Evolutionary conservation across 2,113 vertebrate species (phyloP).

Genomic region (Myotis lucifugus): DNA sequence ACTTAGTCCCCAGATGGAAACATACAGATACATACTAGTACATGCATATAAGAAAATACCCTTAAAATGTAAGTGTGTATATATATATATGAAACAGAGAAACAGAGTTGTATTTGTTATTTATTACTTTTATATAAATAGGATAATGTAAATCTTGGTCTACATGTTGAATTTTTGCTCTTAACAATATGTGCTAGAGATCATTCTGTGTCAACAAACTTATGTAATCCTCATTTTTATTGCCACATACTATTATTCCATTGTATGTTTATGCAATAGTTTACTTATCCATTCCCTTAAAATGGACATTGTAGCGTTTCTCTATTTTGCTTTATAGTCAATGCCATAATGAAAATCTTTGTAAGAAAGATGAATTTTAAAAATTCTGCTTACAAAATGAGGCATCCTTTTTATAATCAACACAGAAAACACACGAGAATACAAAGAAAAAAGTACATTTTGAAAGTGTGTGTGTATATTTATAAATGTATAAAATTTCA

Average conservation of each 20-base stretch:
- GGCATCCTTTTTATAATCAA: not conserved
- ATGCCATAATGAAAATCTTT: not conserved
- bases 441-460: not conserved
- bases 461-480: not conserved
- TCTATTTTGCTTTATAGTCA: slow-evolving; percentile 25
- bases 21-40: not conserved
- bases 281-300: not conserved
- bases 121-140: not conserved
- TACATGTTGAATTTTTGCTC: not conserved
- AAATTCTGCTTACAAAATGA: not conserved
- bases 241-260: not conserved
- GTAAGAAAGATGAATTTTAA: not conserved
- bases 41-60: not conserved
- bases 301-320: not conserved
- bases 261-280: not conserved
- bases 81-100: not conserved
- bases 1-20: not conserved
- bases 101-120: not conserved
- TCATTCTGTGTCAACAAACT: not conserved
- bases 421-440: not conserved
- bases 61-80: not conserved
- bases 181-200: not conserved
- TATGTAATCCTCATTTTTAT: not conserved
- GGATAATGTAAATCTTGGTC: not conserved
- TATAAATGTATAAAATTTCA: not conserved